Evolutionary conservation across 1,140 invertebrate genomes (phyloP), one percentile per base, ranked within the genome.

Genomic region (Vanessa tameamea): DNA sequence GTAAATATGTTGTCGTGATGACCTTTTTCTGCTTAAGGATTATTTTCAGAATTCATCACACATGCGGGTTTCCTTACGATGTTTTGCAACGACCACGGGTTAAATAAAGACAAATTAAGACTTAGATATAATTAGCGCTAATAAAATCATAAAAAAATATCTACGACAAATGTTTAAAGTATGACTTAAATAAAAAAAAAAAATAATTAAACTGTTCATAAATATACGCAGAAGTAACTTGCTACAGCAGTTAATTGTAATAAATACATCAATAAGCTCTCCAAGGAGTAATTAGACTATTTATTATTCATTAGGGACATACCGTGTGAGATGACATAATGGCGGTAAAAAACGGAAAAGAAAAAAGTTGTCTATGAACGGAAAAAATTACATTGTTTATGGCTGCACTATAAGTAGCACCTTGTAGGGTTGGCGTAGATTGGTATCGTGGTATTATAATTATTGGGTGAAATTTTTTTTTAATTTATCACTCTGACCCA

Each of bases 241-340:
- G 31, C 31, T 16, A n/a, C 15, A 13, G 8, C 13, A 31, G 23
- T 37, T 37, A 61, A 61, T 61, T 37, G 26, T 61, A 61, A 79
- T 80, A 81, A 83, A 84, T 86, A 82, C 76, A 82, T 80, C 73
- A 79, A 76, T 75, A 76, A 77, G 67, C 80, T 83, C 85, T 76
- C 81, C 59, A 51, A 78, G 81, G 82, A 81, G 80, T 87, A 85
- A 85, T 85, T 84, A 84, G 78, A 81, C 80, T 78, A 83, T 87
- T 85, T 85, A 85, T 83, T 85, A 83, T 82, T 85, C 83, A 87
- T 87, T 84, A 79, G 79, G 78, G 79, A 79, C 76, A 73, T 78
- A 79, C 76, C 67, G 79, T 80, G 76, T 75, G 67, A 83, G 83
- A 79, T 85, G 85, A 87, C 85, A 85, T 85, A 85, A 85, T 82